Conservation (phyloP, 2,113 vertebrate species). For the Miniopterus natalensis region DNA sequence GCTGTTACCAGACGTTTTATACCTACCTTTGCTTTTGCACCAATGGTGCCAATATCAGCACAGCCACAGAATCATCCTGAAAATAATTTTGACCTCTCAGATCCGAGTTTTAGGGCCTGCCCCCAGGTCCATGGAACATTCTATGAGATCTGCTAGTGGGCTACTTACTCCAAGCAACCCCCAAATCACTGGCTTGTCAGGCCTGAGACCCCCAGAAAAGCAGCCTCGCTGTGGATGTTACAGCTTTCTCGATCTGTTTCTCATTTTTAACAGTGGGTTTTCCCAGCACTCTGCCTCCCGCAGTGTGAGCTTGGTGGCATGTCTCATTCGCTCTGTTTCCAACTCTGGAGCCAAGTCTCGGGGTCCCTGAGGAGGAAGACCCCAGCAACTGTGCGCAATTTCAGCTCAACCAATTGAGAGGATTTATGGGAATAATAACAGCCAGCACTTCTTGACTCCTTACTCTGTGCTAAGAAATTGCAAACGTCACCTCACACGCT, state of each 20-base stretch:
- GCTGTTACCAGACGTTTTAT: background rate
- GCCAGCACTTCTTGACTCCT: background rate
- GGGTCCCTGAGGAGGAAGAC: background rate
- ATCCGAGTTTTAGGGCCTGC: background rate
- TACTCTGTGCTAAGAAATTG: background rate
- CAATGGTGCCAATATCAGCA: rapidly evolving
- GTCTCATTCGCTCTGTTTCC: background rate
- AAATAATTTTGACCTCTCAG: background rate
- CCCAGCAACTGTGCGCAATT: background rate
- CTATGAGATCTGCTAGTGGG: background rate
- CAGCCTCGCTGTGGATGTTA: background rate
- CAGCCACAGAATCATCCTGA: too few relatives aligned
- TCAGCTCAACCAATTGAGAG: background rate
- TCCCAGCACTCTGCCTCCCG: background rate
- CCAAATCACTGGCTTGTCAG: background rate
- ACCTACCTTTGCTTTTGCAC: background rate
- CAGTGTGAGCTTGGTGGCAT: background rate
- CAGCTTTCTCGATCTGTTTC: background rate
- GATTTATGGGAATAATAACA: background rate
- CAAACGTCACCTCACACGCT: rapidly evolving
- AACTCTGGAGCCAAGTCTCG: background rate
- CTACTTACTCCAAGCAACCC: background rate
- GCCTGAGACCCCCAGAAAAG: background rate
- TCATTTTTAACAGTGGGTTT: background rate
- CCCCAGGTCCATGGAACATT: background rate